A percentile compares a stretch with the other conserved stretches of the same genome.
Evolutionary conservation across 2,888 invertebrate genomes (phyloP).

Genomic region (Hydropsyche betteni): DNA sequence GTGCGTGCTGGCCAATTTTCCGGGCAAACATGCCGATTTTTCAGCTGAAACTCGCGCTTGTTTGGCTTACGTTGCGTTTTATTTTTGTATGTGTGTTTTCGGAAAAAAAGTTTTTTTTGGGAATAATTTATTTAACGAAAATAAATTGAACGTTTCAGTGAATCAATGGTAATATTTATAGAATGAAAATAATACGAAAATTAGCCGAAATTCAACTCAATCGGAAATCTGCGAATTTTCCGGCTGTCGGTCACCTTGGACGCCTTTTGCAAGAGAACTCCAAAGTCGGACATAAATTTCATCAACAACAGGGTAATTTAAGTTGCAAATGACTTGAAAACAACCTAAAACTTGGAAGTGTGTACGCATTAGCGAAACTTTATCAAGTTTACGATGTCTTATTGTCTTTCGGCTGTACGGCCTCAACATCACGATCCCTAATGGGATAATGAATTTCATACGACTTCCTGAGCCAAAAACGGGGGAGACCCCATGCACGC

Average conservation of each 20-base stretch:
- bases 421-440: constrained; percentile 46
- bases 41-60: too few relatives aligned
- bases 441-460: constrained; percentile 51
- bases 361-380: constrained; percentile 50
- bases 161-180: background rate
- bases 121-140: too few relatives aligned
- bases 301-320: constrained; percentile 44
- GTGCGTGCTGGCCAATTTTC: constrained; percentile 31
- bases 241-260: background rate
- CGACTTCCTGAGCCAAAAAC: constrained; percentile 48
- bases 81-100: too few relatives aligned
- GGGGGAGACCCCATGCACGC: constrained; percentile 22
- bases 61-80: too few relatives aligned
- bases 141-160: too few relatives aligned
- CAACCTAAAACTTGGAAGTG: constrained; percentile 50
- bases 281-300: constrained; percentile 35
- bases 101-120: too few relatives aligned
- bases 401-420: constrained; percentile 45
- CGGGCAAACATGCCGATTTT: background rate
- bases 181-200: background rate
- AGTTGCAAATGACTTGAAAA: constrained; percentile 51
- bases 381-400: constrained; percentile 50
- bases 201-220: background rate
- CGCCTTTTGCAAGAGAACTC: background rate
- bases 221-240: background rate